Percentiles rank a stretch among this genome's conserved stretches.
These are phyloP conservation scores for Pseudochirops cupreus DNA, from an alignment of 2,797 vertebrate genomes.

Conservation along the genomic window DNA sequence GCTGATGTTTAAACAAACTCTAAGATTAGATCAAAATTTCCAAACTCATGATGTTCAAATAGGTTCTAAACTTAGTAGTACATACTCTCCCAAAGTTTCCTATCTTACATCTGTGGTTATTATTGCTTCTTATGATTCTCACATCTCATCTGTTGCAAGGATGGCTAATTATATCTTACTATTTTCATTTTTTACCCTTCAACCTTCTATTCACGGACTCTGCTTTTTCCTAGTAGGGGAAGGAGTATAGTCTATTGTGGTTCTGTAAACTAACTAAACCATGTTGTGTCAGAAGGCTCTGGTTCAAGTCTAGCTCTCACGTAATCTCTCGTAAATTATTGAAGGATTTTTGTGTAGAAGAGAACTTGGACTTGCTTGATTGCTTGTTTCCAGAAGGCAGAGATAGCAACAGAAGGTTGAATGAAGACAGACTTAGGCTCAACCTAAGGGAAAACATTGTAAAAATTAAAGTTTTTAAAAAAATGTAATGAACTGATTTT, in stretches of 20 bases:
- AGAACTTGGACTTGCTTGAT: not conserved
- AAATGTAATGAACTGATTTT: not conserved
- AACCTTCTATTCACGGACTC: conserved; percentile 23
- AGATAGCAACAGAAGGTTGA: not conserved
- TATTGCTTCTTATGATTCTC: conserved; percentile 36
- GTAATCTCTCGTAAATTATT: not conserved
- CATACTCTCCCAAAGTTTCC: not conserved
- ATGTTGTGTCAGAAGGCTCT: not conserved
- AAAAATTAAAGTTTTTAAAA: not conserved
- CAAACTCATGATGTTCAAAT: conserved; percentile 45
- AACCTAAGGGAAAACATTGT: not conserved
- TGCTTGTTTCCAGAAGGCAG: not conserved
- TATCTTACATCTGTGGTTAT: conserved; percentile 46
- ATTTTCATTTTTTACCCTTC: conserved; percentile 33
- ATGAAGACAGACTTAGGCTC: not conserved
- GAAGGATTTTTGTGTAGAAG: not conserved
- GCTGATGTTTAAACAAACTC: conserved; percentile 9
- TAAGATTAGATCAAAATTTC: conserved; percentile 41
- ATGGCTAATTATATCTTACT: conserved; percentile 15
- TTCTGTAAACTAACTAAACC: not conserved
- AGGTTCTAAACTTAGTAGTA: conserved; percentile 3
- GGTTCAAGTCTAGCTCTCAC: not conserved
- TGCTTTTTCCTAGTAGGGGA: conserved; percentile 19
- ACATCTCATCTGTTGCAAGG: conserved; percentile 22
- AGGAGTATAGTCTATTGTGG: not conserved